These are phyloP conservation scores for Epinotia nisella DNA, from an alignment of 2,888 invertebrate species.

Conservation along the genomic window DNA sequence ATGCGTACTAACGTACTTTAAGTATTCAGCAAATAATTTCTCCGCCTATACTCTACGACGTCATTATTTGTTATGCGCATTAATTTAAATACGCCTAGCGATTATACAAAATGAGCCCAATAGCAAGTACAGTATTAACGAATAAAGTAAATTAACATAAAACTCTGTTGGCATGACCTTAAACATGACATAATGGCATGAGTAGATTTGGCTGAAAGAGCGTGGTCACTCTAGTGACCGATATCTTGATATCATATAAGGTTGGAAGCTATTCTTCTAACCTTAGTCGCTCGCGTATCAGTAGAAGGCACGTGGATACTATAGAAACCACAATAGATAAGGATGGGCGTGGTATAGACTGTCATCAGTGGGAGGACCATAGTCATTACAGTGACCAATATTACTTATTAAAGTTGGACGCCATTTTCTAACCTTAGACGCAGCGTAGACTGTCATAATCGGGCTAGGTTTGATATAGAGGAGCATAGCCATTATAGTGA, in stretches of 20 bases:
- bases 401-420: too few species aligned
- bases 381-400: too few species aligned
- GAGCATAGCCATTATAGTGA: not conserved
- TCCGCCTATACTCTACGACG: not conserved
- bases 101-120: not conserved
- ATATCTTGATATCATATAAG: not conserved
- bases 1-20: too few species aligned
- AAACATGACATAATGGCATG: not conserved
- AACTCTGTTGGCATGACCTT: not conserved
- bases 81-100: not conserved
- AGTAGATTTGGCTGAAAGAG: not conserved
- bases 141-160: not conserved
- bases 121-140: not conserved
- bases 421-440: too few species aligned
- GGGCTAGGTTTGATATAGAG: not conserved
- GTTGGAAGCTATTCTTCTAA: too few species aligned
- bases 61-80: not conserved
- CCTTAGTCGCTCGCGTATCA: not conserved
- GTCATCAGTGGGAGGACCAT: not conserved
- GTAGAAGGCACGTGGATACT: not conserved
- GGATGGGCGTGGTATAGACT: too few species aligned
- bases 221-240: not conserved
- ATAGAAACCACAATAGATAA: too few species aligned
- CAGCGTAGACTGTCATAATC: too few species aligned
- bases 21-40: not conserved